phyloP scores from a whole-genome alignment of 2,888 invertebrate genomes.

The Catocala nupta region DNA sequence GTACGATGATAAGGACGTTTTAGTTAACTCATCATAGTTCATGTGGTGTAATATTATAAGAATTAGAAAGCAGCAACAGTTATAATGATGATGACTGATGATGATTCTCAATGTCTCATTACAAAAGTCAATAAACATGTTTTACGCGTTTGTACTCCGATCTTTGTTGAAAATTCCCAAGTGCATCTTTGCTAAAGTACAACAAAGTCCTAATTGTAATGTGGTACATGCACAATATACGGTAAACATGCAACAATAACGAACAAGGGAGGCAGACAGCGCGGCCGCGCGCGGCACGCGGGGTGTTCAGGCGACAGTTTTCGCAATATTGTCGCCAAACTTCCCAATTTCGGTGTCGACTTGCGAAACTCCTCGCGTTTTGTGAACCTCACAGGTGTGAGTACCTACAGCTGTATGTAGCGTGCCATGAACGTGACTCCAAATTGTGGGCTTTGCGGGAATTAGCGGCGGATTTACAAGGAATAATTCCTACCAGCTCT shows the following conservation, averaged over 20 bases:
- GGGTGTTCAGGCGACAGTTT: slow-evolving; percentile 70
- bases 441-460: slow-evolving; percentile 77
- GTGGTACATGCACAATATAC: slow-evolving; percentile 32
- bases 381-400: slow-evolving; percentile 71
- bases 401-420: slow-evolving; percentile 52
- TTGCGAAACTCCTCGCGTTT: slow-evolving; percentile 80
- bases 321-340: slow-evolving; percentile 81
- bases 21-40: no score
- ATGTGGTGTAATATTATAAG: no score
- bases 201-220: slow-evolving; percentile 15
- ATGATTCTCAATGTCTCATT: no score
- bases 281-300: slow-evolving; percentile 18
- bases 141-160: no score
- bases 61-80: no score
- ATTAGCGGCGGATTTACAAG: slow-evolving; percentile 77
- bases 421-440: slow-evolving; percentile 67
- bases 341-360: slow-evolving; percentile 83
- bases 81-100: no score
- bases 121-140: no score
- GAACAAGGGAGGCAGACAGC: slow-evolving; percentile 42
- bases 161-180: no score
- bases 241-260: slow-evolving; percentile 45
- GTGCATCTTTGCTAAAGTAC: background rate
- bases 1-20: no score
- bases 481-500: slow-evolving; percentile 65